Percentiles rank a stretch among this genome's conserved stretches.
Conservation (phyloP, 2,113 vertebrate species). For the Varanus komodoensis region DNA sequence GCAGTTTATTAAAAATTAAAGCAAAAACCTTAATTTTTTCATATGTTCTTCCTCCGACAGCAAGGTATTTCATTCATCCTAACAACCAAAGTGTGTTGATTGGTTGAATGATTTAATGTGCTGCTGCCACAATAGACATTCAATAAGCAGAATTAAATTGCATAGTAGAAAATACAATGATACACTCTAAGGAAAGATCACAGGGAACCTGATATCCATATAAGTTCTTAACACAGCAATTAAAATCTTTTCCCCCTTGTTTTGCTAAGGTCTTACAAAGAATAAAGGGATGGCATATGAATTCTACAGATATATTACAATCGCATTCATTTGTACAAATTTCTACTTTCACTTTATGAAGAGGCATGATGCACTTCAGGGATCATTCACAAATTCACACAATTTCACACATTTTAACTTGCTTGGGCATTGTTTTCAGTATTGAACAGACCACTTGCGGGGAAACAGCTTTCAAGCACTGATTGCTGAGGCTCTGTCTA, state of each 20-base stretch:
- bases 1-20: not conserved
- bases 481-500: not conserved
- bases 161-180: not conserved
- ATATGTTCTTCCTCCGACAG: not conserved
- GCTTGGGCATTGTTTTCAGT: not conserved
- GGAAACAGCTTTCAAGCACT: not conserved
- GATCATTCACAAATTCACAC: conserved; percentile 12
- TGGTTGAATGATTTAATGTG: conserved; percentile 1
- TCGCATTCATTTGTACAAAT: conserved; percentile 4
- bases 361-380: not conserved
- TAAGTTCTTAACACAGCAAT: not conserved
- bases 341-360: not conserved
- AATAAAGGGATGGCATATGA: not conserved
- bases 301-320: not conserved
- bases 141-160: not conserved
- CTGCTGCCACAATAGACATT: not conserved
- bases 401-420: not conserved
- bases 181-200: not conserved
- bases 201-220: not conserved
- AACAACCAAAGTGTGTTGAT: not conserved
- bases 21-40: not conserved
- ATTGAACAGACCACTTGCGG: not conserved
- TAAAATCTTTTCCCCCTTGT: not conserved
- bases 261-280: not conserved
- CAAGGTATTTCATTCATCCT: conserved; percentile 25